Base-by-base conservation (phyloP, 2,797 vertebrate species). In the Tragelaphus eurycerus region DNA sequence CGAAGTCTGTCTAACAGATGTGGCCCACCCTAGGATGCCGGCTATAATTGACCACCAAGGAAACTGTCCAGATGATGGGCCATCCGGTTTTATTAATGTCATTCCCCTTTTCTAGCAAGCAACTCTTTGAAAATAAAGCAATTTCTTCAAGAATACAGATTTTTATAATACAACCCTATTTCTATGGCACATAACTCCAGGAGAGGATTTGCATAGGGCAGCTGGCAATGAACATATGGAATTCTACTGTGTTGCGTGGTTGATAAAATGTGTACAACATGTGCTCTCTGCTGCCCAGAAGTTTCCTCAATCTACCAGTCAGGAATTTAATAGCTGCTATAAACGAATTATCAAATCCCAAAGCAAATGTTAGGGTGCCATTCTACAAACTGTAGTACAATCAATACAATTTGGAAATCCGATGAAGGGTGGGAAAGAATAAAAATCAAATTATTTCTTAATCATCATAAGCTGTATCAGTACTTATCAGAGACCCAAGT, bases 1-100 rank as follows among this genome's bases (percentile, higher is more conserved):
- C 71, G 25, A 95, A 93, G 55, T 83, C 87, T 90, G 2, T 6
- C 0, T 76, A 92, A 60, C 90, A 97, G 96, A 92, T 81, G 90
- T 50, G 83, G 23, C 43, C 84, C 74, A 29, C 64, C 79, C 54
- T 57, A 38, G 89, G 89, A 86, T 78, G 50, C 71, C 89, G 89
- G 10, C 54, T 81, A 7, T 91, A 91, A 93, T 29, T 92, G 92
- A 93, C 92, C 12, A 76, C 87, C 38, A 9, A 88, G 95, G 85
- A 90, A 93, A 50, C 57, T 79, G 48, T 85, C 55, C 13, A 17
- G 88, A 83, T 34, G 38, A 93, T 17, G 54, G 84, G 14, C 10
- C 29, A 52, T 87, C 76, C 89, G 64, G 9, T 74, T 43, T 94
- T 79, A 94, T 93, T 96, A 81, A 93, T 27, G 21, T 3, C 5